These are phyloP conservation scores for Philonicus albiceps DNA, from an alignment of 2,888 invertebrate species.

Conservation along the genomic window DNA sequence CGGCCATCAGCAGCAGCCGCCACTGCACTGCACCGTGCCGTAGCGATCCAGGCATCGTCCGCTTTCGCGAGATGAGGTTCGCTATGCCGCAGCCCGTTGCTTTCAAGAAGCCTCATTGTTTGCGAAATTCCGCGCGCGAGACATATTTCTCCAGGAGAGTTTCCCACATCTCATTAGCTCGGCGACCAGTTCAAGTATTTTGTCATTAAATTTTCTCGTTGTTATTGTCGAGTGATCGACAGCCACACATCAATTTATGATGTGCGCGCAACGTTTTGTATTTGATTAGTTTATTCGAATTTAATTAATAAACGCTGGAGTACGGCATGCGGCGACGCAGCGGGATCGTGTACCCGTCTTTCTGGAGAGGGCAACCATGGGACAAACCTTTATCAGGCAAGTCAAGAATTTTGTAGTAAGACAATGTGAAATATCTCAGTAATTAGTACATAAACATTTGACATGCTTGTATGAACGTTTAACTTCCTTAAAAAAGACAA, in stretches of 20 bases:
- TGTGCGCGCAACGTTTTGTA: conserved; percentile 37
- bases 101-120: conserved; percentile 24
- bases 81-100: not conserved
- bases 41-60: not conserved
- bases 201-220: conserved; percentile 42
- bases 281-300: conserved; percentile 54
- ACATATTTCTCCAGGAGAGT: conserved; percentile 32
- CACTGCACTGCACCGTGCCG: not conserved
- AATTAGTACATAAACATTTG: not conserved
- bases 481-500: too few species aligned
- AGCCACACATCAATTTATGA: conserved; percentile 40
- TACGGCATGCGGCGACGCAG: not conserved
- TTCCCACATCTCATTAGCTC: conserved; percentile 44
- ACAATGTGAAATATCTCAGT: not conserved
- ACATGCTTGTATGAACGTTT: too few species aligned
- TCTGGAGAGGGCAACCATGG: not conserved
- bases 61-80: not conserved
- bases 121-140: conserved; percentile 27
- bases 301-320: conserved; percentile 51
- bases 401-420: not conserved
- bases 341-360: not conserved
- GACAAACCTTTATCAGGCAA: not conserved
- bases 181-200: conserved; percentile 35
- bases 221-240: conserved; percentile 40
- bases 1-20: not conserved